Evolutionary conservation across 2,797 vertebrate species (phyloP).

Genomic region (Falco peregrinus): DNA sequence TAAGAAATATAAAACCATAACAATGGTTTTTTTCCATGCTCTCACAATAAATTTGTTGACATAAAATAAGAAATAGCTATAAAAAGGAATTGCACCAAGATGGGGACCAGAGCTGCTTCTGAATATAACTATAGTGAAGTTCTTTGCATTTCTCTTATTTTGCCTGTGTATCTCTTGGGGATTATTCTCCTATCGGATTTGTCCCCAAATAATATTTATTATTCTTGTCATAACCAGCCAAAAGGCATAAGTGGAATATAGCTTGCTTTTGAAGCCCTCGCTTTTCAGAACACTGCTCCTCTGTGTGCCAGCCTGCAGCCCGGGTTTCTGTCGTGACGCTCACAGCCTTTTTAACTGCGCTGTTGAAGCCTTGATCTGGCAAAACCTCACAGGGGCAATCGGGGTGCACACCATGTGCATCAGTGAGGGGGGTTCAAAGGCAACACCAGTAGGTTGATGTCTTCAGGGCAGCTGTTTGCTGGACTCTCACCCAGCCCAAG

Average conservation of each 20-base stretch:
- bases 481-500: background rate
- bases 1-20: background rate
- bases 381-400: background rate
- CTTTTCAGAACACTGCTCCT: background rate
- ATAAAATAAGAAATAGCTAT: background rate
- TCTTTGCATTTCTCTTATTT: background rate
- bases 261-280: background rate
- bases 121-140: background rate
- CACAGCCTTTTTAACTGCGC: fast-evolving
- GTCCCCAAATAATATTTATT: background rate
- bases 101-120: background rate
- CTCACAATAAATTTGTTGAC: background rate
- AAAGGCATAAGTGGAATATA: background rate
- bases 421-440: background rate
- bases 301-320: background rate
- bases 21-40: background rate
- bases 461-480: too few relatives aligned
- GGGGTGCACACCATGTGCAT: fast-evolving
- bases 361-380: background rate
- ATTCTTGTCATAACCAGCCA: background rate
- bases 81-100: background rate
- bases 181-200: background rate
- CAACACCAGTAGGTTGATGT: background rate
- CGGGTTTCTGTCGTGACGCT: background rate
- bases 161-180: background rate